These are phyloP conservation scores for Drosophila cyrtoloma DNA, from an alignment of 2,888 invertebrate species.

Conservation along the genomic window DNA sequence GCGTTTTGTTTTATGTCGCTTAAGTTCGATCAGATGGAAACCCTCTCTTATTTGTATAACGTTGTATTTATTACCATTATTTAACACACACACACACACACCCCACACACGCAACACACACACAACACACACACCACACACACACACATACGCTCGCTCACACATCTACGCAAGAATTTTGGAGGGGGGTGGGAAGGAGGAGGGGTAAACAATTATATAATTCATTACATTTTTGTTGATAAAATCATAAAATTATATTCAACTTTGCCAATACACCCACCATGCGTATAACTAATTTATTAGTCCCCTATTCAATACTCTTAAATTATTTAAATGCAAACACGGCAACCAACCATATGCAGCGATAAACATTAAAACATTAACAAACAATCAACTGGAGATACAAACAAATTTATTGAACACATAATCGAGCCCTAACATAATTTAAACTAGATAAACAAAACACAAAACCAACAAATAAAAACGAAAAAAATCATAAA, in stretches of 20 bases:
- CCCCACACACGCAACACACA: conserved; percentile 16
- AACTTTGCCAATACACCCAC: conserved; percentile 71
- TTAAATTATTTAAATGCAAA: conserved; percentile 76
- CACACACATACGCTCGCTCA: conserved; percentile 35
- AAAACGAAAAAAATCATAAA: conserved; percentile 28
- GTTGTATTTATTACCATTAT: conserved; percentile 76
- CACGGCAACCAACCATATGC: conserved; percentile 32
- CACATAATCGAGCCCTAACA: conserved; percentile 47
- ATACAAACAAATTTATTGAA: conserved; percentile 37
- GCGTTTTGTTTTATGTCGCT: conserved; percentile 50
- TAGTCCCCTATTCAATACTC: conserved; percentile 80
- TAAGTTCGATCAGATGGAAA: conserved; percentile 43
- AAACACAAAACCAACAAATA: conserved; percentile 37
- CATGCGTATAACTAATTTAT: conserved; percentile 81
- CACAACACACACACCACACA: conserved; percentile 22
- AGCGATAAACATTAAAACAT: conserved; percentile 47
- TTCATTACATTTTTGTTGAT: conserved; percentile 66
- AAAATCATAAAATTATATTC: conserved; percentile 64
- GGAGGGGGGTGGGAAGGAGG: neutral
- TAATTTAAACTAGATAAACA: conserved; percentile 59
- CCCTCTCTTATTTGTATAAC: conserved; percentile 73
- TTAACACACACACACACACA: conserved; percentile 43
- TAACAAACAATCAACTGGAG: conserved; percentile 49
- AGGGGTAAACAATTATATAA: conserved; percentile 41
- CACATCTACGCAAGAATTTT: conserved; percentile 33